Base-by-base conservation (phyloP, 2,888 invertebrate genomes). In the Iselma pallidipennis region DNA sequence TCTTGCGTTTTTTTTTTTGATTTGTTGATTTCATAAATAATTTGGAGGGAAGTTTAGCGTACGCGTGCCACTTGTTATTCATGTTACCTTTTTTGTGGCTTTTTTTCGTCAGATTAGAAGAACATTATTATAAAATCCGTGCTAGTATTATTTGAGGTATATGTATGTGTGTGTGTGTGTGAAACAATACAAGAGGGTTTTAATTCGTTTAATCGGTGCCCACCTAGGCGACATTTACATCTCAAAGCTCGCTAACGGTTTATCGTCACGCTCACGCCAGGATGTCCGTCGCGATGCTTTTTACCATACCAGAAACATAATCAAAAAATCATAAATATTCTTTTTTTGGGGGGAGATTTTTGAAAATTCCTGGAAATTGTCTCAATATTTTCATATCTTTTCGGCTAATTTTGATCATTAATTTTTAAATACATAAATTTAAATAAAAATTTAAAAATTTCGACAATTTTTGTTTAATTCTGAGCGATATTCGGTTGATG, bases 161-260 rank as follows among this genome's bases (percentile, higher is more conserved):
- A n/a, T n/a, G n/a, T n/a, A n/a, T n/a, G 45, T 45, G 21, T 29
- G 28, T 5, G 6, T 51, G 10, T 28, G n/a, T 25, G 21, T 14
- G 16, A n/a, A 26, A 51, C 16, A n/a, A n/a, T n/a, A n/a, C n/a
- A 37, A 37, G 37, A 57, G 51, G 31, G 49, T 49, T 45, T 69
- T 69, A 69, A 69, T 69, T 65, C 62, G 66, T 68, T 69, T 67
- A 69, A 67, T 69, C 66, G 67, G 65, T 52, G 49, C 59, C 65
- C 59, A 65, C 63, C 61, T 63, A 31, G 67, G 67, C 63, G 69
- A 69, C 69, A 69, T 65, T 62, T 65, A 63, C 66, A 66, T 66
- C 66, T 65, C 57, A 65, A 66, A 65, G 62, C 59, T 26, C 57
- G 52, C 65, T 66, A 66, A 66, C 66, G 66, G 65, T 63, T 60